A percentile compares a stretch with the other conserved stretches of the same genome.
These are phyloP conservation scores for Caenorhabditis remanei DNA, from an alignment of 1,140 invertebrate species.

Conservation along the genomic window DNA sequence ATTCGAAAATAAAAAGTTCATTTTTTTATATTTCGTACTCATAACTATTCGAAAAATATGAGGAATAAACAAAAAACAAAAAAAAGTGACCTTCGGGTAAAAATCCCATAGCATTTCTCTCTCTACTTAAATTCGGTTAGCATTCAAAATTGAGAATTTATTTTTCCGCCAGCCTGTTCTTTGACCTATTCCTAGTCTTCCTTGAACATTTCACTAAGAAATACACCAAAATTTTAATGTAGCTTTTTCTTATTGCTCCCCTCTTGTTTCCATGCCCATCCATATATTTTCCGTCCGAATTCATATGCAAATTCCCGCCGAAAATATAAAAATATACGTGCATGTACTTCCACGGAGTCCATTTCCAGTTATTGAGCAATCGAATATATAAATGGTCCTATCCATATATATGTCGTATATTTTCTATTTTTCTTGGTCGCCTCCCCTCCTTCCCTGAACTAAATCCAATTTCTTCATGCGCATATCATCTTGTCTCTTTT, in stretches of 20 bases:
- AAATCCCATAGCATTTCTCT: not conserved
- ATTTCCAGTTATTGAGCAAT: constrained; percentile 5
- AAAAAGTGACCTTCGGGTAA: not conserved
- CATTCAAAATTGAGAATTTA: constrained; percentile 47
- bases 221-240: not conserved
- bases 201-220: too few species aligned
- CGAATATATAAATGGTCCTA: constrained; percentile 30
- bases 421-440: constrained; percentile 50
- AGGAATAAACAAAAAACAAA: not conserved
- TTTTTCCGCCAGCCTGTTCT: constrained; percentile 19
- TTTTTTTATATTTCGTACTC: not conserved
- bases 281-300: not conserved
- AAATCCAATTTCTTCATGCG: constrained; percentile 53
- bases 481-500: constrained; percentile 39
- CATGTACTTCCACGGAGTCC: not conserved
- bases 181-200: constrained; percentile 4
- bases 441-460: not conserved
- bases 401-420: constrained; percentile 14
- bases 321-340: not conserved
- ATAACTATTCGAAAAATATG: not conserved
- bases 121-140: constrained; percentile 4
- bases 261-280: not conserved
- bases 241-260: not conserved
- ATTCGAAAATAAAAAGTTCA: too few species aligned
- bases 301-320: not conserved